A percentile compares a stretch with the other conserved stretches of the same genome.
phyloP scores from a whole-genome alignment of 1,140 invertebrate species.

The Helicoverpa zea region DNA sequence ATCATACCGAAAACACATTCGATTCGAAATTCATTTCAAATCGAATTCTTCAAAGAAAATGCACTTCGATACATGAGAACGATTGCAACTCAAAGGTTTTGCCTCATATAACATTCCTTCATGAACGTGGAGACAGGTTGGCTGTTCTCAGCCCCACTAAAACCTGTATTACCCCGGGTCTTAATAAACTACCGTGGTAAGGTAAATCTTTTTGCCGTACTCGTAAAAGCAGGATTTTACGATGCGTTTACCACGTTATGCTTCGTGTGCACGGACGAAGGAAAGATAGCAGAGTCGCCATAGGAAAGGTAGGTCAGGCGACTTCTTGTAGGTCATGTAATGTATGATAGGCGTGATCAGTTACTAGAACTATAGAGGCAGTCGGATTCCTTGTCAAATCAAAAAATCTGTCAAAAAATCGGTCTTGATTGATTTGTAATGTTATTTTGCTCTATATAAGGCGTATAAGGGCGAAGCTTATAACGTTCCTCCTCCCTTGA shows the following conservation, averaged over 20 bases:
- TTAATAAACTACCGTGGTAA: constrained; percentile 48
- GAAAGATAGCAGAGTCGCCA: not conserved
- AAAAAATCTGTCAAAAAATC: too few relatives aligned
- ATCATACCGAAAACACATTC: constrained; percentile 8
- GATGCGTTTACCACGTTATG: constrained; percentile 57
- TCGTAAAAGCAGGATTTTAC: constrained; percentile 58
- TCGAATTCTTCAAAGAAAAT: constrained; percentile 7
- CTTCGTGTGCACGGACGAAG: constrained; percentile 9
- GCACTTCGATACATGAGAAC: constrained; percentile 20
- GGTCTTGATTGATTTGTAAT: too few relatives aligned
- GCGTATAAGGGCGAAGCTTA: too few relatives aligned
- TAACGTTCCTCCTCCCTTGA: too few relatives aligned
- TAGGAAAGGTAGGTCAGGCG: not conserved
- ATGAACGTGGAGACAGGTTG: constrained; percentile 37
- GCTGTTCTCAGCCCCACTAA: constrained; percentile 36
- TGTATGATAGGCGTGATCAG: too few relatives aligned
- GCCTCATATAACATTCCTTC: constrained; percentile 44
- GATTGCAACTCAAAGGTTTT: constrained; percentile 35
- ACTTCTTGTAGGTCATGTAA: not conserved
- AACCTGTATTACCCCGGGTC: constrained; percentile 49
- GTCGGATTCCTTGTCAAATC: too few relatives aligned
- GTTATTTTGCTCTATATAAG: too few relatives aligned
- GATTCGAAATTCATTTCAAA: constrained; percentile 16
- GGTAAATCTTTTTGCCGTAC: constrained; percentile 57
- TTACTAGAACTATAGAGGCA: too few relatives aligned